Evolutionary conservation across 1,140 invertebrate species (phyloP), one percentile per base, ranked within the genome.

Genomic region (Spodoptera frugiperda): DNA sequence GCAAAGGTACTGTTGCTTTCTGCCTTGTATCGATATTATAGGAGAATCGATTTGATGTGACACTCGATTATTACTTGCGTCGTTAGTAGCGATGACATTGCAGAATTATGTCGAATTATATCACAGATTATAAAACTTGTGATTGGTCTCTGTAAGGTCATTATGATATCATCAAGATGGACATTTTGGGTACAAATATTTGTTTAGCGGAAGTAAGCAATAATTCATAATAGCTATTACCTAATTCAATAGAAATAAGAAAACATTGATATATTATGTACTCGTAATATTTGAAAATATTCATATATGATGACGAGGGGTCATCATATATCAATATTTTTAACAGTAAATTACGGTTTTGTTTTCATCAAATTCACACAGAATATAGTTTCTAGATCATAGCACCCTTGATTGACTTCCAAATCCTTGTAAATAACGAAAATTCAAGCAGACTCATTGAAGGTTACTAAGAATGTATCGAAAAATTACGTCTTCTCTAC

Each of bases 111-210:
- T 30, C 21, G 30, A 63, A 63, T 73, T 73, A 57, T 71, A 19
- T 19, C 53, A 55, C 30, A 71, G 44, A 48, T 73, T 59, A 48
- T 73, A 73, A 57, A 72, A 73, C 33, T 30, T 49, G 10, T 30
- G 33, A 61, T 55, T n/a, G 55, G 63, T 67, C 61, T 0, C 2
- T 5, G 11, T 21, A 44, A 59, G 25, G 33, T 57, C 70, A 59
- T 30, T 61, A 61, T 61, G 71, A 61, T 49, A 33, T 73, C 71
- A 73, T 61, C 55, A 49, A 61, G 71, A 73, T 55, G 48, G 30
- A 73, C 55, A 48, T 25, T 73, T 55, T 44, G 33, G 19, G 11
- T 71, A 55, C 15, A 55, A 72, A 61, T 44, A 61, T 61, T 61
- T 1, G 33, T 30, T 57, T 59, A 46, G 39, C 71, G 71, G 71